These are phyloP conservation scores for Anoplophora glabripennis DNA, from an alignment of 1,140 invertebrate species.

Conservation along the genomic window DNA sequence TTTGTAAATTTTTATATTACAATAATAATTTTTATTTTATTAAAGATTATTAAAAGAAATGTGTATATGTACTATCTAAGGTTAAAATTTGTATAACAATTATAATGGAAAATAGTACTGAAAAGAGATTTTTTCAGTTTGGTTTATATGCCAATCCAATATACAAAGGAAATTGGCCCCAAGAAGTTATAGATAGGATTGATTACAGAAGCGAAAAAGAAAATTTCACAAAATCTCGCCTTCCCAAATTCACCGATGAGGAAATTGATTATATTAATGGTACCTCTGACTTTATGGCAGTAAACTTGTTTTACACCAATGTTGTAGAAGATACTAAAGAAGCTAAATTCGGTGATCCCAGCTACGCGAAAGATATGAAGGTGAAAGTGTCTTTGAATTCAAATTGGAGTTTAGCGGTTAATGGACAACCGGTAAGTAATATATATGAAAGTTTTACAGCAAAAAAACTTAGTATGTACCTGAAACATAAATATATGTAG, in stretches of 20 bases:
- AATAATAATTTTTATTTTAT: too few relatives aligned
- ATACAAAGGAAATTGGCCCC: constrained; percentile 59
- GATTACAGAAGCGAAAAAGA: constrained; percentile 58
- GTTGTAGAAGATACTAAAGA: constrained; percentile 9
- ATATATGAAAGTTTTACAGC: too few relatives aligned
- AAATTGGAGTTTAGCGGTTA: constrained; percentile 9
- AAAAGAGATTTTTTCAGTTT: constrained; percentile 54
- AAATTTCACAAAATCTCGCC: constrained; percentile 56
- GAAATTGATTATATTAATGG: constrained; percentile 57
- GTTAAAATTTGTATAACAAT: too few relatives aligned
- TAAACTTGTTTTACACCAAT: constrained; percentile 35
- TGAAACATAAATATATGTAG: too few relatives aligned
- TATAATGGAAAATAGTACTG: too few relatives aligned
- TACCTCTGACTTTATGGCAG: constrained; percentile 41
- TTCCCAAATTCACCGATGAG: constrained; percentile 60
- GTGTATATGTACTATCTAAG: too few relatives aligned
- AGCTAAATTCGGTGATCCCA: not conserved
- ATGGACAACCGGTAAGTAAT: not conserved
- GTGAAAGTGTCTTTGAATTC: not conserved
- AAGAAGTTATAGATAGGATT: constrained; percentile 47
- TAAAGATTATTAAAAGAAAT: too few relatives aligned
- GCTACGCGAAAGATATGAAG: constrained; percentile 14
- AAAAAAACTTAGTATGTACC: too few relatives aligned
- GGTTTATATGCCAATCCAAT: constrained; percentile 65
- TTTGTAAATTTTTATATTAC: too few relatives aligned